Evolutionary conservation across 2,113 vertebrate genomes (phyloP).

Genomic region (Seriola aureovittata): DNA sequence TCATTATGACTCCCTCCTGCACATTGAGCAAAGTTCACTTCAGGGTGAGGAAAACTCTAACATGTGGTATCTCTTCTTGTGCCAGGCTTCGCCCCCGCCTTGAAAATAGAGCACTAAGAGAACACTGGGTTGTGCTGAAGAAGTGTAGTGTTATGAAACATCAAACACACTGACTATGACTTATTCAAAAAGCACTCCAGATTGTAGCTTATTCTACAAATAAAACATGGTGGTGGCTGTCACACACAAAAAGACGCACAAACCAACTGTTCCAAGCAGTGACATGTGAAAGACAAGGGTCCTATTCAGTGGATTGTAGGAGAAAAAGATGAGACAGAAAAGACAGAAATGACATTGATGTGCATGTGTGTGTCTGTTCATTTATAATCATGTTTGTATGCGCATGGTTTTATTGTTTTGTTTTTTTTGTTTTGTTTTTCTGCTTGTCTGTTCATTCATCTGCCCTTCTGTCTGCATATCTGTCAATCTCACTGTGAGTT

Average conservation of each 20-base stretch:
- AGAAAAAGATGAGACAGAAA: conserved; percentile 34
- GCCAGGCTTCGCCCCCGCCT: conserved; percentile 18
- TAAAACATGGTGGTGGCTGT: conserved; percentile 55
- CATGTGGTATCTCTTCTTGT: conserved; percentile 30
- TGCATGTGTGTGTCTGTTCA: conserved; percentile 37
- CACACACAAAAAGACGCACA: conserved; percentile 38
- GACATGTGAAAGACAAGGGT: conserved; percentile 41
- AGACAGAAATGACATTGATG: conserved; percentile 47
- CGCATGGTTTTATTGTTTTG: conserved; percentile 36
- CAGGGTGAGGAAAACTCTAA: conserved; percentile 13
- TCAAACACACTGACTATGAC: conserved; percentile 51
- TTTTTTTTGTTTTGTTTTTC: neutral
- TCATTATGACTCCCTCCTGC: conserved; percentile 9
- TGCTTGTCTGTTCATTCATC: conserved; percentile 62
- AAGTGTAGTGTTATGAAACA: conserved; percentile 46
- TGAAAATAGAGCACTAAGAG: conserved; percentile 36
- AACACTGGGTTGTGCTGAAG: conserved; percentile 34
- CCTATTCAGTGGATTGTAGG: conserved; percentile 21
- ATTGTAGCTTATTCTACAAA: conserved; percentile 58
- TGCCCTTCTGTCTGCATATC: conserved; percentile 50
- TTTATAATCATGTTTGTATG: conserved; percentile 58
- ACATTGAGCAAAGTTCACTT: conserved; percentile 43
- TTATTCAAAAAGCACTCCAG: conserved; percentile 57
- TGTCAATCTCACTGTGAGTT: conserved; percentile 64
- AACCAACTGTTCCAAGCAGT: conserved; percentile 32